Percentiles rank a stretch among this genome's conserved stretches.
Evolutionary conservation across 1,140 invertebrate genomes (phyloP).

Genomic region (Aricia agestis): DNA sequence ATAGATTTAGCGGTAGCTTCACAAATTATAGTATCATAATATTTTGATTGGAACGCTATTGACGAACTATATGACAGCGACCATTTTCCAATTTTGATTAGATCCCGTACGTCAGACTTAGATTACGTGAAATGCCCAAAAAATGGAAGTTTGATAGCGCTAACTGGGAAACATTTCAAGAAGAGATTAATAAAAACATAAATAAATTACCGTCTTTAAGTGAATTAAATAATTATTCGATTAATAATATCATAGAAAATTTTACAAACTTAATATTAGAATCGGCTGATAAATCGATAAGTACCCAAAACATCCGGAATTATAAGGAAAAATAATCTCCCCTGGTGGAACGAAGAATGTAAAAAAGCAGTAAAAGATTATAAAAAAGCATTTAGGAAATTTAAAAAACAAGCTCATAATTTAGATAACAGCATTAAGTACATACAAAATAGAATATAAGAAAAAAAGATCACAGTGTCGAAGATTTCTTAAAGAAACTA

Average conservation of each 20-base stretch:
- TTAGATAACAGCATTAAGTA: constrained; percentile 12
- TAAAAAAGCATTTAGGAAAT: constrained; percentile 40
- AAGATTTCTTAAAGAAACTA: constrained; percentile 39
- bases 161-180: constrained; percentile 34
- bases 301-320: constrained; percentile 32
- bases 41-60: constrained; percentile 36
- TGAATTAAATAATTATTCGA: constrained; percentile 8
- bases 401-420: constrained; percentile 35
- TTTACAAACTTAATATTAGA: constrained; percentile 33
- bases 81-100: constrained; percentile 44
- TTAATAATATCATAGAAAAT: constrained; percentile 32
- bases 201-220: background rate
- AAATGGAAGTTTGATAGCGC: constrained; percentile 42
- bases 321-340: constrained; percentile 32
- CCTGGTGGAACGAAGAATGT: constrained; percentile 51
- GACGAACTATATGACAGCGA: constrained; percentile 44
- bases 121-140: constrained; percentile 20
- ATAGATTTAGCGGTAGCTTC: constrained; percentile 43
- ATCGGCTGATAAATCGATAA: constrained; percentile 38
- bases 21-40: constrained; percentile 27
- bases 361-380: constrained; percentile 33
- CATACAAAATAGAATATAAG: constrained; percentile 30
- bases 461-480: constrained; percentile 34
- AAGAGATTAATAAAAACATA: constrained; percentile 32
- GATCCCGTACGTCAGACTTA: constrained; percentile 21